These are phyloP conservation scores for Acheta domesticus DNA, from an alignment of 2,888 invertebrate species.

Conservation along the genomic window DNA sequence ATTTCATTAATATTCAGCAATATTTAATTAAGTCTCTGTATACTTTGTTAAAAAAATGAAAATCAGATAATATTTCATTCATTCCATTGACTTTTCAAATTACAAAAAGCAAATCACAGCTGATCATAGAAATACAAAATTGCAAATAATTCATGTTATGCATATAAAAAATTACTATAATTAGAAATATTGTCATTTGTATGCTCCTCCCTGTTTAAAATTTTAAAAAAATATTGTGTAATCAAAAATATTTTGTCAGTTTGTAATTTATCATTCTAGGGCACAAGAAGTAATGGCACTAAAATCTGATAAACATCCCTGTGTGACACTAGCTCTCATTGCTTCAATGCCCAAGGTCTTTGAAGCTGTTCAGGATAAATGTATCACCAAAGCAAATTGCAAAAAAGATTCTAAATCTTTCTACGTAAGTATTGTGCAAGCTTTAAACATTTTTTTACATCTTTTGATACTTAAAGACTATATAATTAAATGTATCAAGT, in stretches of 20 bases:
- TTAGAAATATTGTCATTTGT: neutral
- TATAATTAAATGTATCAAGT: too few species aligned
- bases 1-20: too few species aligned
- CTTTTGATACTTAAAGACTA: too few species aligned
- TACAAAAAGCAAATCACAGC: neutral
- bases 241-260: too few species aligned
- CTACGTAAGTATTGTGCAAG: constrained; percentile 61
- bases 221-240: neutral
- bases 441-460: neutral
- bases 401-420: constrained; percentile 81
- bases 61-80: too few species aligned
- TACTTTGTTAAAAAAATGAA: too few species aligned
- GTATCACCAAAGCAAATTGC: constrained; percentile 77
- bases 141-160: neutral
- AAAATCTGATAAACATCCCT: constrained; percentile 73
- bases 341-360: constrained; percentile 79
- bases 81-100: too few species aligned
- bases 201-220: neutral
- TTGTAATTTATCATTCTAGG: constrained; percentile 47
- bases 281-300: constrained; percentile 72
- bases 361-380: constrained; percentile 76
- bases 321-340: constrained; percentile 73
- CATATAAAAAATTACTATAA: too few species aligned
- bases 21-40: too few species aligned
- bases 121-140: neutral